Conservation (phyloP, 2,797 vertebrate species). For the Scolopax bukidnonensis region DNA sequence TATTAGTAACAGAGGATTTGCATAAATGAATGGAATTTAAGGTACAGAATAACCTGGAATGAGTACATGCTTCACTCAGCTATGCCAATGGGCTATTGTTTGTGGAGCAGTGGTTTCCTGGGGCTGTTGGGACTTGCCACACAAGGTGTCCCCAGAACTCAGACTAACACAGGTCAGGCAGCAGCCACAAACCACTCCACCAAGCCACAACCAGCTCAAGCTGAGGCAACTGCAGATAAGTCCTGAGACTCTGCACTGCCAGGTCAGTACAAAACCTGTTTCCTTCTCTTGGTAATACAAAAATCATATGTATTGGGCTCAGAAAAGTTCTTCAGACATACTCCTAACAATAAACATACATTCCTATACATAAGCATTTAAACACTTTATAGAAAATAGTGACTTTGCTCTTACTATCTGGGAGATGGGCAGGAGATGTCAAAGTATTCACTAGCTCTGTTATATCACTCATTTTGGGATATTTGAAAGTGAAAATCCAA, state of each 20-base stretch:
- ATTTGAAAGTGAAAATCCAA: not conserved
- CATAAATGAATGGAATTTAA: not conserved
- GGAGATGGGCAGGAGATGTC: not conserved
- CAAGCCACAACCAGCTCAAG: not conserved
- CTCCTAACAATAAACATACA: rapidly evolving
- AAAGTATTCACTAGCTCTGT: not conserved
- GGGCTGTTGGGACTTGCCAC: not conserved
- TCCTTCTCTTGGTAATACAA: not conserved
- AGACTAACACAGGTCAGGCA: not conserved
- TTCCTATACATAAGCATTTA: not conserved
- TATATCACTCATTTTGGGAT: not conserved
- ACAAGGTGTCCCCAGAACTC: not conserved
- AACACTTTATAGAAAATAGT: not conserved
- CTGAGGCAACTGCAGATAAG: not conserved
- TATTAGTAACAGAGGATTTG: not conserved
- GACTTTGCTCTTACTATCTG: not conserved
- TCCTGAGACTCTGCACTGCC: not conserved
- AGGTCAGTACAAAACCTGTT: not conserved
- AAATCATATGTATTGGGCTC: not conserved
- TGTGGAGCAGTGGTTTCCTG: not conserved
- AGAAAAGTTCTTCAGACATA: not conserved
- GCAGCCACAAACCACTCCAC: not conserved
- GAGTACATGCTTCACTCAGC: not conserved
- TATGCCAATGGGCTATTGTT: not conserved
- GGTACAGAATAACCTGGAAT: not conserved